These are phyloP conservation scores for Lindbergichthys nudifrons DNA, from an alignment of 2,797 vertebrate genomes.

Conservation along the genomic window DNA sequence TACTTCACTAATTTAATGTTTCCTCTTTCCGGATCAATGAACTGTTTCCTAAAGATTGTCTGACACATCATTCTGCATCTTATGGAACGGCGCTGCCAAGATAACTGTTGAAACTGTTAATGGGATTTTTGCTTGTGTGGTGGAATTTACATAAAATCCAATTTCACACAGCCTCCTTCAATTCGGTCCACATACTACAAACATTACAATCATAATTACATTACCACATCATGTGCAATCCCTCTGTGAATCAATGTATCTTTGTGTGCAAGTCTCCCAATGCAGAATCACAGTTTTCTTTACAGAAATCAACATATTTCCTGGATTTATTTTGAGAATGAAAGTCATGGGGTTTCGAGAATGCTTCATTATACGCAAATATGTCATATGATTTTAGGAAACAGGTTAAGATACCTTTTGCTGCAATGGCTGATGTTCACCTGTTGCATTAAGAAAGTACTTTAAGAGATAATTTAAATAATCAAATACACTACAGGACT, in stretches of 20 bases:
- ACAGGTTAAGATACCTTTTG: not conserved
- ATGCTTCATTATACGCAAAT: too few species aligned
- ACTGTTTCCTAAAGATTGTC: conserved; percentile 5
- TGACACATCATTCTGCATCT: not conserved
- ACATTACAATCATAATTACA: not conserved
- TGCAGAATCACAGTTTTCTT: not conserved
- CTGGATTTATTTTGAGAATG: not conserved
- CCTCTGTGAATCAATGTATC: not conserved
- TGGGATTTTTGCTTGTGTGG: not conserved
- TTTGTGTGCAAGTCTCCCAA: not conserved
- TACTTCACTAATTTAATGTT: not conserved
- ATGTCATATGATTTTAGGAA: not conserved
- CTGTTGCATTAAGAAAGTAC: not conserved
- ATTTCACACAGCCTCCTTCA: conserved; percentile 3
- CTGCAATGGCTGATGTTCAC: not conserved
- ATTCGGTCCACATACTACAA: not conserved
- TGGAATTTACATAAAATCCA: conserved; percentile 1
- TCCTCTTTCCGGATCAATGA: not conserved
- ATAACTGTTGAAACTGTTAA: not conserved
- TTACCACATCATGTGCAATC: not conserved
- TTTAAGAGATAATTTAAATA: not conserved
- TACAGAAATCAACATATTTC: not conserved
- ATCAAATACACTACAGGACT: not conserved
- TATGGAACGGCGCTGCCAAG: conserved; percentile 5
- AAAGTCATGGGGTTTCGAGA: too few species aligned